Conservation (phyloP, 2,888 invertebrate genomes). For the Enoplolaimus lenunculus region DNA sequence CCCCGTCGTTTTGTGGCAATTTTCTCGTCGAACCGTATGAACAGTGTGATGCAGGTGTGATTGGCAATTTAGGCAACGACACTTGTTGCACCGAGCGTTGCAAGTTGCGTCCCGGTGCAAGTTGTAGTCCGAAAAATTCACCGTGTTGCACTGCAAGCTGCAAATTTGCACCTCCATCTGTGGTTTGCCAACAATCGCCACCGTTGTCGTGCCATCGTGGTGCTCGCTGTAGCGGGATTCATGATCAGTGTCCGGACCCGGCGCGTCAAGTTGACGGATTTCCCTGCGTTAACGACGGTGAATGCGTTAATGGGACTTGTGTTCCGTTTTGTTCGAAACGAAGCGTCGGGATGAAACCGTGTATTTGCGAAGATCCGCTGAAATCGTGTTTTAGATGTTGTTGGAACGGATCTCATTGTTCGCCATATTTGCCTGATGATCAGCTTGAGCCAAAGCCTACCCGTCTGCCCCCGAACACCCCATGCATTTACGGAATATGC, state of each 20-base stretch:
- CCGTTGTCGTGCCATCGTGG: slow-evolving; percentile 82
- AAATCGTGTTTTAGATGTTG: slow-evolving; percentile 89
- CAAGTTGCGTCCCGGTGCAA: slow-evolving; percentile 20
- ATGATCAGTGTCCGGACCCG: slow-evolving; percentile 67
- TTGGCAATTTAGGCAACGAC: slow-evolving; percentile 82
- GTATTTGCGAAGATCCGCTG: slow-evolving; percentile 91
- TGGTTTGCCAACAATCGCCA: slow-evolving; percentile 66
- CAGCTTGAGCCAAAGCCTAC: slow-evolving; percentile 20
- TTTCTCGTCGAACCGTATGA: slow-evolving; percentile 84
- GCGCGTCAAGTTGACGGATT: slow-evolving; percentile 72
- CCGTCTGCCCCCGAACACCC: slow-evolving; percentile 77
- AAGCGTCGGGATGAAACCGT: slow-evolving; percentile 61
- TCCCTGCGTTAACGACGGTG: slow-evolving; percentile 70
- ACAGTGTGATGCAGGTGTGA: slow-evolving; percentile 83
- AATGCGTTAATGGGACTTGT: slow-evolving; percentile 76
- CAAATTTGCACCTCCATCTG: slow-evolving; percentile 58
- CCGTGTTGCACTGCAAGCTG: slow-evolving; percentile 77
- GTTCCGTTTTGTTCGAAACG: slow-evolving; percentile 87
- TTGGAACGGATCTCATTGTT: slow-evolving; percentile 42
- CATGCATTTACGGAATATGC: slow-evolving; percentile 90
- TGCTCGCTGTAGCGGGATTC: slow-evolving; percentile 57
- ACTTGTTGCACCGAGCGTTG: slow-evolving; percentile 59
- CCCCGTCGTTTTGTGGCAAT: slow-evolving; percentile 90
- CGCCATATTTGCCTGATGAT: slow-evolving; percentile 42
- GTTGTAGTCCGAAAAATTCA: slow-evolving; percentile 74